phyloP scores from a whole-genome alignment of 2,113 vertebrate genomes.

The Pimephales promelas region DNA sequence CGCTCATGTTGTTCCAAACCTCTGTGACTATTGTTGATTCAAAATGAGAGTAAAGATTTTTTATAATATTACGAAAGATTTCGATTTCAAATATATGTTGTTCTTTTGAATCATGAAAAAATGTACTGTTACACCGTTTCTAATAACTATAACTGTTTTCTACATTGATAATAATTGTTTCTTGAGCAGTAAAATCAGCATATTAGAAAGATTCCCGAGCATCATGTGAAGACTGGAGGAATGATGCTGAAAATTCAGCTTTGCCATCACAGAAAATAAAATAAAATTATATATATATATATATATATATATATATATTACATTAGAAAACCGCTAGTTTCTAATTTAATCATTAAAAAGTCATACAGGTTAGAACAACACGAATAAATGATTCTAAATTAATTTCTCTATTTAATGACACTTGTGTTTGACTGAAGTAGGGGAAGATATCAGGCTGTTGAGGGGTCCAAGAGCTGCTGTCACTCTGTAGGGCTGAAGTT shows the following conservation, averaged over 20 bases:
- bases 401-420: background rate
- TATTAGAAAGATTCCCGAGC: no score
- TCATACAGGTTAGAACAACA: background rate
- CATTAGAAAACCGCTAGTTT: no score
- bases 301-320: no score
- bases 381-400: background rate
- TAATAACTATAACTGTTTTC: no score
- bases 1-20: background rate
- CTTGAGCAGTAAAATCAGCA: no score
- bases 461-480: background rate
- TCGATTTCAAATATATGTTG: background rate
- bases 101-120: background rate
- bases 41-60: background rate
- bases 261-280: no score
- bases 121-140: no score
- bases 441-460: background rate
- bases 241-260: no score
- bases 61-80: background rate
- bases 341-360: background rate
- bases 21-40: background rate
- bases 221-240: no score
- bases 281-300: no score
- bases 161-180: no score
- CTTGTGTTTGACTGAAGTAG: background rate
- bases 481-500: background rate